Evolutionary conservation across 2,888 invertebrate genomes (phyloP).

Genomic region (Acanthopleura granulata): DNA sequence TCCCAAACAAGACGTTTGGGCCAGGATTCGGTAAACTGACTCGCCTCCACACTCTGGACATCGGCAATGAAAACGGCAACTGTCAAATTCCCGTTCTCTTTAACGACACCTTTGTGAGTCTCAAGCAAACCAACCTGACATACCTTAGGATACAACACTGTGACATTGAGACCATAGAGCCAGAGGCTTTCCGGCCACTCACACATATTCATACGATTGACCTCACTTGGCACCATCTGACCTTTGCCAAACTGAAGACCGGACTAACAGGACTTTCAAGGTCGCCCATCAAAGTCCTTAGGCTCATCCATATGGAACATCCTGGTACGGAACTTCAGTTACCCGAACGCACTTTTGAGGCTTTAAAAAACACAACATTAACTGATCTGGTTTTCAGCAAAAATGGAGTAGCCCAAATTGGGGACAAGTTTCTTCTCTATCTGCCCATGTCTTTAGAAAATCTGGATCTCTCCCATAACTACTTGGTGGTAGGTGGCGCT

Average conservation of each 20-base stretch:
- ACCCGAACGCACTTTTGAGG: not conserved
- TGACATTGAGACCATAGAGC: not conserved
- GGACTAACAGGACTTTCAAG: not conserved
- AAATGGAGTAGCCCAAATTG: not conserved
- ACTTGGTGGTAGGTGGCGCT: not conserved
- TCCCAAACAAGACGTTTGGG: not conserved
- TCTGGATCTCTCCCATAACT: not conserved
- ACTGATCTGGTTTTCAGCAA: not conserved
- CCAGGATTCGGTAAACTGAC: not conserved
- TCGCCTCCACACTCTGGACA: not conserved
- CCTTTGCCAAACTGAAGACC: not conserved
- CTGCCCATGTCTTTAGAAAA: not conserved
- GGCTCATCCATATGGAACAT: not conserved
- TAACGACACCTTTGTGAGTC: not conserved
- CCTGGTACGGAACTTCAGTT: not conserved
- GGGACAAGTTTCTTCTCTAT: not conserved
- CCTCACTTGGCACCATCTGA: not conserved
- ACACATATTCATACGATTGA: not conserved
- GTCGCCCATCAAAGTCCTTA: not conserved
- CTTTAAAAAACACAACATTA: not conserved
- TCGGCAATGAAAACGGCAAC: not conserved
- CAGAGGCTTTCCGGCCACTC: not conserved
- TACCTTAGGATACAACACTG: not conserved
- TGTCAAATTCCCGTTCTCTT: not conserved
- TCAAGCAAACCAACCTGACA: not conserved